Percentiles rank a stretch among this genome's conserved stretches.
Evolutionary conservation across 2,888 invertebrate genomes (phyloP).

Genomic region (Acleris holmiana): DNA sequence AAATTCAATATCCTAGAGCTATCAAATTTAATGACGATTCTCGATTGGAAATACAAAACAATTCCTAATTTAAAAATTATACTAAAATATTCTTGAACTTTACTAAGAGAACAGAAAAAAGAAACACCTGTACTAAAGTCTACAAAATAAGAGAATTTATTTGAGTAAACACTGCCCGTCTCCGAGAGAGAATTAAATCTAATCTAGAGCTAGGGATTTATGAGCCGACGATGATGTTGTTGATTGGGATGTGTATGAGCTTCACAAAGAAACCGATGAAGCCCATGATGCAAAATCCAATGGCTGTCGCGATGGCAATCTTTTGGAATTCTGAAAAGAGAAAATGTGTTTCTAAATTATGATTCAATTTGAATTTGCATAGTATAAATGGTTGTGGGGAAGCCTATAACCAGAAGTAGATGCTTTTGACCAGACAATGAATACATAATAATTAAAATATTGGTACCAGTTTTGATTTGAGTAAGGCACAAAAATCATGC

Average conservation of each 20-base stretch:
- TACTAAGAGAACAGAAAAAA: too few species aligned
- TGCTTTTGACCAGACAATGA: background rate
- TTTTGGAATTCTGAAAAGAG: constrained; percentile 96
- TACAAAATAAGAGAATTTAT: background rate
- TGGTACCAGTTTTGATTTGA: too few species aligned
- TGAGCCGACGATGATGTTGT: constrained; percentile 96
- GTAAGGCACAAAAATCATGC: too few species aligned
- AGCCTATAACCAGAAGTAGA: background rate
- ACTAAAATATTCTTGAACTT: too few species aligned
- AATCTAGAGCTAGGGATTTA: constrained; percentile 58
- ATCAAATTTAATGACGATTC: too few species aligned
- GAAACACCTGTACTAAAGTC: too few species aligned
- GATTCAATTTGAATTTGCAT: too few species aligned
- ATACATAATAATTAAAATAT: too few species aligned
- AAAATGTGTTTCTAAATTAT: constrained; percentile 14
- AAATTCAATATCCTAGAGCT: background rate
- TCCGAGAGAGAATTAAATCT: constrained; percentile 59
- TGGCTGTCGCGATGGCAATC: constrained; percentile 99
- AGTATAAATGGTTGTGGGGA: too few species aligned
- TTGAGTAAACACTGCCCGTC: constrained; percentile 23
- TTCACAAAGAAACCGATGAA: constrained; percentile 99
- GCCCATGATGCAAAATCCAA: constrained; percentile 99
- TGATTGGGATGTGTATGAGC: constrained; percentile 99
- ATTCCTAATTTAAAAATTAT: background rate
- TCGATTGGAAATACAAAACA: background rate